A percentile compares a stretch with the other conserved stretches of the same genome.
Evolutionary conservation across 2,797 vertebrate genomes (phyloP).

Genomic region (Macrochelys suwanniensis): DNA sequence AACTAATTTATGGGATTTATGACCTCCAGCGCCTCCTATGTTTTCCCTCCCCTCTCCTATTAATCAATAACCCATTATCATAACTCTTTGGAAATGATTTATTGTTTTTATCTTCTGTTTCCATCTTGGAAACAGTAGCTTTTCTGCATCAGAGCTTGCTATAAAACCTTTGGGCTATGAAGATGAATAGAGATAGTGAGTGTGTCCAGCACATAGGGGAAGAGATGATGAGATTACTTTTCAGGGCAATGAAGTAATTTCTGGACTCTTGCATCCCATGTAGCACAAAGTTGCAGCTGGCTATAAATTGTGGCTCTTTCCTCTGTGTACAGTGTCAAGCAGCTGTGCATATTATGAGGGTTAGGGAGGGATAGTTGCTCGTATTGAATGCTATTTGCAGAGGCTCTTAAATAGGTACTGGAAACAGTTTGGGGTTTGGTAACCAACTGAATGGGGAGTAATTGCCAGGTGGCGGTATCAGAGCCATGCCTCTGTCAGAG

Average conservation of each 20-base stretch:
- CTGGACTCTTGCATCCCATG: background rate
- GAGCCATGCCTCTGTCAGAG: background rate
- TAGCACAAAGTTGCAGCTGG: background rate
- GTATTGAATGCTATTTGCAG: background rate
- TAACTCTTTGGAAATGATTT: constrained; percentile 56
- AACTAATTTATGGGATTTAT: constrained; percentile 63
- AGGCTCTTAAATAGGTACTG: background rate
- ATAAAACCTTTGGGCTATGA: constrained; percentile 41
- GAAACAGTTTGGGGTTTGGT: background rate
- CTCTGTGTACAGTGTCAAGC: background rate
- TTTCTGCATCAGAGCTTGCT: constrained; percentile 32
- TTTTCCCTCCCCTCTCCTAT: constrained; percentile 53
- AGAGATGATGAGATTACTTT: background rate
- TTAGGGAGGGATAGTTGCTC: background rate
- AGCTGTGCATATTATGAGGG: background rate
- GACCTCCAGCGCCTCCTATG: constrained; percentile 11
- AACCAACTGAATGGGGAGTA: background rate
- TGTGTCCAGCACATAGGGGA: background rate
- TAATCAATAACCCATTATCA: constrained; percentile 70
- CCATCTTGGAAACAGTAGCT: constrained; percentile 41
- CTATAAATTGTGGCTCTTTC: background rate
- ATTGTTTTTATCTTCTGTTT: constrained; percentile 54
- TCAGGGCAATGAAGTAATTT: background rate
- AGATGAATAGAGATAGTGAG: background rate
- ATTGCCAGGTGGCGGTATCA: background rate